These are phyloP conservation scores for Oryzias curvinotus DNA, from an alignment of 2,113 vertebrate species.

Conservation along the genomic window DNA sequence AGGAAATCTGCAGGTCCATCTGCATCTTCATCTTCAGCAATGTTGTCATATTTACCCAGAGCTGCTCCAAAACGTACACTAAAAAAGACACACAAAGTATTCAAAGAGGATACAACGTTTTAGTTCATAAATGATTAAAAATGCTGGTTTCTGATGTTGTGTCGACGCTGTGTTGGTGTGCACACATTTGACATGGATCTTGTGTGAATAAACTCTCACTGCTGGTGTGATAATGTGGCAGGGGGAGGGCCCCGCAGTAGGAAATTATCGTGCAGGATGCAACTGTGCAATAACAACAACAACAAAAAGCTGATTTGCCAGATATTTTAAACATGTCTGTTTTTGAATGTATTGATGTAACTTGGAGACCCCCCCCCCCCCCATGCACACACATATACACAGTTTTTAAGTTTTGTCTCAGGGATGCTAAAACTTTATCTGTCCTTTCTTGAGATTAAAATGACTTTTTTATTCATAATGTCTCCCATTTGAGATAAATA, in stretches of 20 bases:
- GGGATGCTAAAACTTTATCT: no score
- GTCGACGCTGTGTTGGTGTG: not conserved
- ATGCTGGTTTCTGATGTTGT: conserved; percentile 13
- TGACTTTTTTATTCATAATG: no score
- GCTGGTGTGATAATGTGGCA: not conserved
- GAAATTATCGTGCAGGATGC: not conserved
- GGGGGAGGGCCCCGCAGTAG: not conserved
- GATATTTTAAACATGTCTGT: no score
- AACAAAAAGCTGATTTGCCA: no score
- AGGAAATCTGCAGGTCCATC: not conserved
- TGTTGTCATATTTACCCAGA: not conserved
- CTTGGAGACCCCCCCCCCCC: no score
- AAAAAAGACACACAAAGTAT: conserved; percentile 37
- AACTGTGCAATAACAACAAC: not conserved
- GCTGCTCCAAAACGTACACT: not conserved
- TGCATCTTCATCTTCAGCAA: not conserved
- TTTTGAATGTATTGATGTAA: no score
- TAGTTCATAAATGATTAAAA: no score
- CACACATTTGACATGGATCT: not conserved
- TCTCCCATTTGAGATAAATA: no score
- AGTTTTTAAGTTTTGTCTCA: no score
- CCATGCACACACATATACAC: no score
- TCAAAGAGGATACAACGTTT: conserved; percentile 23
- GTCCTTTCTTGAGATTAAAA: no score
- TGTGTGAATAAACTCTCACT: not conserved